Conservation (phyloP, 2,113 vertebrate genomes). For the Brachionichthys hirsutus region DNA sequence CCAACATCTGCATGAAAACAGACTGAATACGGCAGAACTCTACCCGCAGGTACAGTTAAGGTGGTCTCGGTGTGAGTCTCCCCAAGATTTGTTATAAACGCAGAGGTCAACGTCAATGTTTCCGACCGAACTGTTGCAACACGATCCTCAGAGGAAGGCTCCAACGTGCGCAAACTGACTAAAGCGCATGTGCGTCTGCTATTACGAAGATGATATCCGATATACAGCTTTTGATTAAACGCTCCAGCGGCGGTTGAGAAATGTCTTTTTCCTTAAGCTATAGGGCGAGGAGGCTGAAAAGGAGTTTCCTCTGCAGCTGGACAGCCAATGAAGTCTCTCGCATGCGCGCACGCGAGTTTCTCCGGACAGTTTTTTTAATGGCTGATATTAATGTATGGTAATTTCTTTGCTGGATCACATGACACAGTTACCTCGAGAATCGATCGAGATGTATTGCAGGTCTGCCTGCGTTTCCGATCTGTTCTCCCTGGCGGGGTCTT, state of each 20-base stretch:
- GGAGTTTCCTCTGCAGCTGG: conserved; percentile 78
- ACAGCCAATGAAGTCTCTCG: conserved; percentile 82
- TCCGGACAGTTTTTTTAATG: conserved; percentile 86
- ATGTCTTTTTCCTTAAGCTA: conserved; percentile 54
- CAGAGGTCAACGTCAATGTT: conserved; percentile 47
- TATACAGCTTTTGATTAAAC: conserved; percentile 59
- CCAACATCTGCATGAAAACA: conserved; percentile 31
- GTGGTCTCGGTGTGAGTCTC: conserved; percentile 34
- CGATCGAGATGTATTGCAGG: conserved; percentile 99
- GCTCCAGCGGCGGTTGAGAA: conserved; percentile 65
- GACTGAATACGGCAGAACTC: conserved; percentile 18
- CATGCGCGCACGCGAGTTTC: conserved; percentile 75
- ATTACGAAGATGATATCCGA: conserved; percentile 34
- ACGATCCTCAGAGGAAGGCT: conserved; percentile 3
- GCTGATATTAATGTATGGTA: conserved; percentile 99
- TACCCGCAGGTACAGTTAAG: background rate
- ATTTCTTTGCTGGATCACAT: conserved; percentile 99
- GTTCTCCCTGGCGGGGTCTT: conserved; percentile 88
- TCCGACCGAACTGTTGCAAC: conserved; percentile 50
- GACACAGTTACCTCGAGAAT: conserved; percentile 99
- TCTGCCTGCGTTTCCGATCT: conserved; percentile 97
- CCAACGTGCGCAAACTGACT: conserved; percentile 23
- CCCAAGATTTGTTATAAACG: conserved; percentile 23
- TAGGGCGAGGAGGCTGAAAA: conserved; percentile 67
- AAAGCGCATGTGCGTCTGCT: conserved; percentile 28